Conservation (phyloP, 2,113 vertebrate species). For the Thomomys bottae region DNA sequence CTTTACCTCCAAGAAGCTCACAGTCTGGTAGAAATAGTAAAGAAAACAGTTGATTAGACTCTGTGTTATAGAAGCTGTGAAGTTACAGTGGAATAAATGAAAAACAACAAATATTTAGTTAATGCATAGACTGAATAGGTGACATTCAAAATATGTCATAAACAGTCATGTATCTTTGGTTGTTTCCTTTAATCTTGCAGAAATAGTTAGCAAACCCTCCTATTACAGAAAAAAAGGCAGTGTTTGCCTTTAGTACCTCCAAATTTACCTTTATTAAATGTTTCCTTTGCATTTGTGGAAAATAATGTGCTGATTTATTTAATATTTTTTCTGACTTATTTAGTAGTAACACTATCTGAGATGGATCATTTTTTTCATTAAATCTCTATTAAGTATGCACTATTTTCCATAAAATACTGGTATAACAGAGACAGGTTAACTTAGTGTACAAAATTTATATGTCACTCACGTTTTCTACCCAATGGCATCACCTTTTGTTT, state of each 20-base stretch:
- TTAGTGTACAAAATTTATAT: neutral
- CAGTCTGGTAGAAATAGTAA: neutral
- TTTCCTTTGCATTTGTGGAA: neutral
- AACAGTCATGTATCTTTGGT: neutral
- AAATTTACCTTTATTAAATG: neutral
- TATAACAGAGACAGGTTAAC: neutral
- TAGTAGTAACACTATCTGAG: neutral
- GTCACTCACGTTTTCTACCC: neutral
- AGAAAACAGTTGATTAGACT: neutral
- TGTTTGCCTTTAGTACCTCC: too few relatives aligned
- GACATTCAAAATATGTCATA: neutral
- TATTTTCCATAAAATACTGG: neutral
- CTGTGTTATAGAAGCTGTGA: neutral
- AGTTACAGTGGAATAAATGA: neutral
- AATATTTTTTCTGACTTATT: neutral
- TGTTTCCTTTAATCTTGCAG: neutral
- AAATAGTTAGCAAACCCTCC: neutral
- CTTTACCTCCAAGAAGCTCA: neutral
- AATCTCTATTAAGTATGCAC: neutral
- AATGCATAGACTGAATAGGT: neutral
- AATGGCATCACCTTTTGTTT: neutral
- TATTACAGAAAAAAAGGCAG: neutral
- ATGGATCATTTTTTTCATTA: slow-evolving; percentile 18
- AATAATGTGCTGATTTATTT: neutral
- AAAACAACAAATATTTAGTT: neutral